These are phyloP conservation scores for Hyperoplus lanceolatus DNA, from an alignment of 2,797 vertebrate species.

Conservation along the genomic window DNA sequence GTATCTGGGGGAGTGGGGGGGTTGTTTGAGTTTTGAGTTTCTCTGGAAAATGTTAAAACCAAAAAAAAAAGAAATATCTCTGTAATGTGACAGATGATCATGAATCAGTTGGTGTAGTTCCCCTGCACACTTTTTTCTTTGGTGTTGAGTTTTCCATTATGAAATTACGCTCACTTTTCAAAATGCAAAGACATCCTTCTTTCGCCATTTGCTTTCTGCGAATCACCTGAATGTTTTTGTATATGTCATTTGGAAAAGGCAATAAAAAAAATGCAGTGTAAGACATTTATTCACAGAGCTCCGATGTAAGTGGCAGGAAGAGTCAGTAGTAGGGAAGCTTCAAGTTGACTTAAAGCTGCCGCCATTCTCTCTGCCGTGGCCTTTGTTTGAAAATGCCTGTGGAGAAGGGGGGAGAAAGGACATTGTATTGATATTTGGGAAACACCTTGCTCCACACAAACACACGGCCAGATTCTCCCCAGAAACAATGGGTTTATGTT, in stretches of 20 bases:
- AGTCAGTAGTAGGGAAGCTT: conserved; percentile 11
- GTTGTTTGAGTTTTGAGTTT: too few relatives aligned
- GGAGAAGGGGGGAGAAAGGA: not conserved
- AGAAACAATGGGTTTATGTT: not conserved
- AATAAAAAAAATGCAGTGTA: not conserved
- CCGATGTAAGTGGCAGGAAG: not conserved
- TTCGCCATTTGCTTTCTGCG: not conserved
- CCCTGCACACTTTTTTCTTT: not conserved
- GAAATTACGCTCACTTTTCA: not conserved
- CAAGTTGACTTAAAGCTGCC: conserved; percentile 83
- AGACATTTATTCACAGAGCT: conserved; percentile 24
- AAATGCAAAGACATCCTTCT: not conserved
- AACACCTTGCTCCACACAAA: conserved; percentile 4
- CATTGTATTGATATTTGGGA: conserved; percentile 23
- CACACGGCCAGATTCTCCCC: conserved; percentile 2
- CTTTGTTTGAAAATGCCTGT: conserved; percentile 84
- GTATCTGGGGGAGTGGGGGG: too few relatives aligned
- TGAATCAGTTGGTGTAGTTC: not conserved
- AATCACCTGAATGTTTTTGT: not conserved
- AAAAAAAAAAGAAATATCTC: too few relatives aligned
- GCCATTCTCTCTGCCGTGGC: conserved; percentile 68
- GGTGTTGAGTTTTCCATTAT: not conserved
- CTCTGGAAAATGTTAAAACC: too few relatives aligned
- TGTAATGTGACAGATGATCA: too few relatives aligned
- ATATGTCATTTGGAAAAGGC: not conserved